phyloP scores from a whole-genome alignment of 2,888 invertebrate genomes.

The Troides oblongomaculatus region DNA sequence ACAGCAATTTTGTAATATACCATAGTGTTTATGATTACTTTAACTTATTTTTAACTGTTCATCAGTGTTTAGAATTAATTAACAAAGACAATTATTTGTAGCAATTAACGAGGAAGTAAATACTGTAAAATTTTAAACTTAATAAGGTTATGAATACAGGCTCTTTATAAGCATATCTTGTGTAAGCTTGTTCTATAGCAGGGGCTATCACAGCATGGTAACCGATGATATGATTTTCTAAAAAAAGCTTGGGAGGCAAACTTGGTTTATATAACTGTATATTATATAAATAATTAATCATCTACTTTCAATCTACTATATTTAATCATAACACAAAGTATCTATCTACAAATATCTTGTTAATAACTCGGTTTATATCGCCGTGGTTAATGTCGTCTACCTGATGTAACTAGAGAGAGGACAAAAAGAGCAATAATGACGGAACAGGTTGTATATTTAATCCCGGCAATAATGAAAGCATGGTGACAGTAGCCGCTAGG shows the following conservation, averaged over 20 bases:
- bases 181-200: not conserved
- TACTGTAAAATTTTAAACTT: not conserved
- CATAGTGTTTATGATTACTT: not conserved
- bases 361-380: not conserved
- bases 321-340: not conserved
- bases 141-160: not conserved
- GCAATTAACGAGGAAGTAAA: not conserved
- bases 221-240: not conserved
- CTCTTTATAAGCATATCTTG: not conserved
- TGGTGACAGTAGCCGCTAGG: slow-evolving; percentile 22
- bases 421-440: slow-evolving; percentile 5
- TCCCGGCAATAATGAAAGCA: slow-evolving; percentile 14
- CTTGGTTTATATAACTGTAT: not conserved
- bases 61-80: not conserved
- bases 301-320: not conserved
- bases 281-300: not conserved
- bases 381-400: not conserved
- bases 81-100: not conserved
- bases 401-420: not conserved
- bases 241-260: not conserved
- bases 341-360: not conserved
- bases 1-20: not conserved
- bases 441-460: slow-evolving; percentile 18
- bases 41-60: not conserved
- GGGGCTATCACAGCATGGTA: not conserved